Percentiles rank a stretch among this genome's conserved stretches.
These are phyloP conservation scores for Bryconaethiops microstoma DNA, from an alignment of 2,797 vertebrate species.

Conservation along the genomic window DNA sequence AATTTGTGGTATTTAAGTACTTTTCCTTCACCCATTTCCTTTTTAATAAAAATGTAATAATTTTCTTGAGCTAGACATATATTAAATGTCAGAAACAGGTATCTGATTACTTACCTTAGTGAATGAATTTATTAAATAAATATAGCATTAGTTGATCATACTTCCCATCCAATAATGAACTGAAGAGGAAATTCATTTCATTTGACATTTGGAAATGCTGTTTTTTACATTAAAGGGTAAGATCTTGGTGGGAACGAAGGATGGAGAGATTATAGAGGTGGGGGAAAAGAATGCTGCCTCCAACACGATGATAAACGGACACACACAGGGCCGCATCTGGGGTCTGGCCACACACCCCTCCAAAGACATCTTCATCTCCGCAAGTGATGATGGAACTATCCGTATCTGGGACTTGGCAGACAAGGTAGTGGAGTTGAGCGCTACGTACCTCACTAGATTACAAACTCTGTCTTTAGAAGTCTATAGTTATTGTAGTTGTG, in stretches of 20 bases:
- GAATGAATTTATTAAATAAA: too few relatives aligned
- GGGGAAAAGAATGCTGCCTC: constrained; percentile 97
- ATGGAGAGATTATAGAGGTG: constrained; percentile 96
- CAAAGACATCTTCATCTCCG: constrained; percentile 93
- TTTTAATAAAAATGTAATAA: too few relatives aligned
- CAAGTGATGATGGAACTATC: constrained; percentile 92
- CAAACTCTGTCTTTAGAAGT: too few relatives aligned
- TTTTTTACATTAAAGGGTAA: constrained; percentile 82
- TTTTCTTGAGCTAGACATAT: too few relatives aligned
- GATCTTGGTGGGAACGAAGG: constrained; percentile 95
- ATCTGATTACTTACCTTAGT: too few relatives aligned
- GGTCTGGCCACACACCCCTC: constrained; percentile 91
- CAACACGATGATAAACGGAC: constrained; percentile 93
- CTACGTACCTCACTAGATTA: too few relatives aligned
- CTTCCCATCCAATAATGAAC: not conserved
- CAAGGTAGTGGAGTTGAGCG: constrained; percentile 76
- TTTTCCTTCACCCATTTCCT: too few relatives aligned
- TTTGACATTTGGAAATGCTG: too few relatives aligned
- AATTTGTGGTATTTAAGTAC: too few relatives aligned
- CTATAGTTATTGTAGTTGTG: too few relatives aligned
- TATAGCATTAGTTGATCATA: too few relatives aligned
- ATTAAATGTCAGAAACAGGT: too few relatives aligned
- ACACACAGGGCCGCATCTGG: constrained; percentile 96
- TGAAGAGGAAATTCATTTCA: not conserved
- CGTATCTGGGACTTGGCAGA: constrained; percentile 95